Percentiles rank a stretch among this genome's conserved stretches.
Conservation (phyloP, 2,888 invertebrate species). For the Ganaspis brasiliensis region DNA sequence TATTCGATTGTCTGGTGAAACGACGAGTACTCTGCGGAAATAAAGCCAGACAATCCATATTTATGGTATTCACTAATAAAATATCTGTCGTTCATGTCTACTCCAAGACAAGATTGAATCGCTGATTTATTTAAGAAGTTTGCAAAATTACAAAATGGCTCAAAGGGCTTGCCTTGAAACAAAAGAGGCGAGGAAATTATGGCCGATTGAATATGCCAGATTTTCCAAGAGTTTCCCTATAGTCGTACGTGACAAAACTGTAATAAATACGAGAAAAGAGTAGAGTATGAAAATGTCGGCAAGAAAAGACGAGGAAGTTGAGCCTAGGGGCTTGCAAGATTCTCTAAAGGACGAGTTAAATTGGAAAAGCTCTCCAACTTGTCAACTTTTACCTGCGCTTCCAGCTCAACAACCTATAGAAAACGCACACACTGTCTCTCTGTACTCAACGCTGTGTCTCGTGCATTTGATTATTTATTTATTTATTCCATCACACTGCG, state of each 20-base stretch:
- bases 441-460: conserved; percentile 26
- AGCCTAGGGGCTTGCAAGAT: conserved; percentile 57
- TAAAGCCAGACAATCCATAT: conserved; percentile 35
- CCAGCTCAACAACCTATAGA: conserved; percentile 28
- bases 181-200: conserved; percentile 39
- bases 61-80: conserved; percentile 32
- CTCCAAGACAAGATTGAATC: conserved; percentile 3
- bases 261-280: conserved; percentile 69
- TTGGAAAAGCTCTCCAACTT: conserved; percentile 79
- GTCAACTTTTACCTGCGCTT: conserved; percentile 72
- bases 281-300: conserved; percentile 43
- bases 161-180: conserved; percentile 14
- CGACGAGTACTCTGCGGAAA: conserved; percentile 14
- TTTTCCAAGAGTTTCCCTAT: conserved; percentile 51
- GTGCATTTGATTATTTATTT: conserved; percentile 68
- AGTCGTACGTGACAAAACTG: conserved; percentile 65
- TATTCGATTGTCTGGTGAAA: conserved; percentile 28
- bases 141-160: conserved; percentile 17
- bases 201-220: conserved; percentile 57
- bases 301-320: conserved; percentile 45
- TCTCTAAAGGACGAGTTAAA: conserved; percentile 77
- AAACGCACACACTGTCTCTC: conserved; percentile 15
- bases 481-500: conserved; percentile 70
- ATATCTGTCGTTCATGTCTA: conserved; percentile 44
- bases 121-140: conserved; percentile 28